These are phyloP conservation scores for Caenorhabditis uteleia DNA, from an alignment of 2,888 invertebrate species.

Conservation along the genomic window DNA sequence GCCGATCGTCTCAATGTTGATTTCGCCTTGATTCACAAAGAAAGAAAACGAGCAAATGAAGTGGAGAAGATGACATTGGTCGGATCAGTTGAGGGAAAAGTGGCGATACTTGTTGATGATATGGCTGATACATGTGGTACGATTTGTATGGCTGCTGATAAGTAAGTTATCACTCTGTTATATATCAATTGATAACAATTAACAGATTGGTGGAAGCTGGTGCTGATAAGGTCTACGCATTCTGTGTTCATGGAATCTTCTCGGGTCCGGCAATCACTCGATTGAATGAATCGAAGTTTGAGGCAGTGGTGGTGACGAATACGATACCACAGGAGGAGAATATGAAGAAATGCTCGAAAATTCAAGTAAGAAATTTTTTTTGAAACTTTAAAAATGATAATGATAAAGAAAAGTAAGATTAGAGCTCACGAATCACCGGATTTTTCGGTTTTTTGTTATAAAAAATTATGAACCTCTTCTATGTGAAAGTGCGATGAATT, in stretches of 20 bases:
- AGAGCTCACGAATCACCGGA: no score
- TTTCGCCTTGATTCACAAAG: conserved; percentile 94
- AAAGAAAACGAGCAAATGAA: conserved; percentile 92
- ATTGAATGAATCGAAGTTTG: conserved; percentile 89
- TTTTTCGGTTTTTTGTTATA: no score
- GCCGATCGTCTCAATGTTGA: conserved; percentile 91
- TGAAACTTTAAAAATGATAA: no score
- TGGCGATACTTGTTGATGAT: conserved; percentile 91
- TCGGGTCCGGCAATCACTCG: conserved; percentile 92
- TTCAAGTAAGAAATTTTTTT: no score
- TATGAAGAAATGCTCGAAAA: conserved; percentile 88
- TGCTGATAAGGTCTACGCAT: conserved; percentile 80
- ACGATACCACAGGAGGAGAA: conserved; percentile 93
- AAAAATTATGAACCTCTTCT: no score
- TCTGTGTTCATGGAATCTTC: conserved; percentile 92
- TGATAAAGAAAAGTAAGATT: no score
- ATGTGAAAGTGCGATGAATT: no score
- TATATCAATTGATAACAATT: conserved; percentile 1
- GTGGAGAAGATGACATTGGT: conserved; percentile 95
- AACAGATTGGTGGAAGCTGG: conserved; percentile 77
- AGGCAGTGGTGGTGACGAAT: conserved; percentile 93
- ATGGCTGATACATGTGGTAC: conserved; percentile 97
- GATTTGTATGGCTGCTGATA: conserved; percentile 90
- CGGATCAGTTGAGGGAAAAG: conserved; percentile 86
- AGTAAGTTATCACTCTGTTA: conserved; percentile 70